Conservation (phyloP, 2,113 vertebrate species). For the Crypturellus undulatus region DNA sequence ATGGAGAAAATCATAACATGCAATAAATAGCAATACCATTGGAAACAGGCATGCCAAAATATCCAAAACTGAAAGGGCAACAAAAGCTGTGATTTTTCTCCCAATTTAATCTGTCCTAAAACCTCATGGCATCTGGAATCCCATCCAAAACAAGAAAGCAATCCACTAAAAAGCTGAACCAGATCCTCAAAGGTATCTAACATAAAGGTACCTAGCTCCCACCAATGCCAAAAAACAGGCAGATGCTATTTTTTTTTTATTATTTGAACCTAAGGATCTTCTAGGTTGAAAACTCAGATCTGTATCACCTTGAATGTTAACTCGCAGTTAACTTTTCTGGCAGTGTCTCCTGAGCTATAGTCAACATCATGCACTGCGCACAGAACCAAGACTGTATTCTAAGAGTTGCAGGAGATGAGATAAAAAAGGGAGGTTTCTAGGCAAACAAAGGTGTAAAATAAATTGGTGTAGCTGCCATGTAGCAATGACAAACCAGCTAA, state of each 20-base stretch:
- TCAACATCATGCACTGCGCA: not conserved
- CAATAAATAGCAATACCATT: not conserved
- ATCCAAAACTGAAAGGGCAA: not conserved
- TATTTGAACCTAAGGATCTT: not conserved
- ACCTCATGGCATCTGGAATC: not conserved
- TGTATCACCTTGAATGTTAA: not conserved
- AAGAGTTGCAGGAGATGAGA: not conserved
- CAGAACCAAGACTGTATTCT: not conserved
- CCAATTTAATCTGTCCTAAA: not conserved
- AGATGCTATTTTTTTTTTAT: not conserved
- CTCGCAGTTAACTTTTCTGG: not conserved
- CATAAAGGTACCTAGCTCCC: not conserved
- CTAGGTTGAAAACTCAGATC: not conserved
- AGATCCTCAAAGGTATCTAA: not conserved
- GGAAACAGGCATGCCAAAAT: not conserved
- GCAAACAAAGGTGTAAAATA: not conserved
- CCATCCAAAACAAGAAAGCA: not conserved
- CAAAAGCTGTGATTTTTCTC: not conserved
- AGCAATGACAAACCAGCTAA: not conserved
- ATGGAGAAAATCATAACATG: not conserved
- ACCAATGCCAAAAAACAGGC: not conserved
- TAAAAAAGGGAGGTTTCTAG: not conserved
- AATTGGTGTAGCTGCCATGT: not conserved
- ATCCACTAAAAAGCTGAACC: not conserved
- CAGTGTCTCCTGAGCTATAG: not conserved